Percentiles rank a stretch among this genome's conserved stretches.
Evolutionary conservation across 2,888 invertebrate species (phyloP).

Genomic region (Lasioglossum morio): DNA sequence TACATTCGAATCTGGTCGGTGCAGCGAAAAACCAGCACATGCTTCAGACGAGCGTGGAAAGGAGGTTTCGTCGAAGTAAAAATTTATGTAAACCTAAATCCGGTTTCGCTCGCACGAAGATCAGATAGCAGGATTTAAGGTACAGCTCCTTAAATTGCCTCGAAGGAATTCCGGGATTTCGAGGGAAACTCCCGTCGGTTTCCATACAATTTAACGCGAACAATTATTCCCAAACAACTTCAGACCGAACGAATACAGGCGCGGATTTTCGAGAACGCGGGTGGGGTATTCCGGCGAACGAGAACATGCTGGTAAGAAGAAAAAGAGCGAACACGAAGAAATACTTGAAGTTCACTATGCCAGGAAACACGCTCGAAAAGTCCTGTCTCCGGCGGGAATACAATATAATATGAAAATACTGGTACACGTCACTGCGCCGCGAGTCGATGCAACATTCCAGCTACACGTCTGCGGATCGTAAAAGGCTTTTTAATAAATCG

Average conservation of each 20-base stretch:
- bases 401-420: not conserved
- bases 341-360: not conserved
- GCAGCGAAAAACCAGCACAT: not conserved
- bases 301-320: not conserved
- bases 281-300: not conserved
- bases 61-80: not conserved
- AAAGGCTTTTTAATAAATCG: slow-evolving; percentile 34
- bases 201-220: slow-evolving; percentile 23
- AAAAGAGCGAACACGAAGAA: not conserved
- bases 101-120: not conserved
- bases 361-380: not conserved
- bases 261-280: not conserved
- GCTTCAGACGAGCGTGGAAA: not conserved
- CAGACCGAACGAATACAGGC: slow-evolving; percentile 7
- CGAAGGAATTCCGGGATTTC: not conserved
- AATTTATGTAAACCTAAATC: slow-evolving; percentile 1
- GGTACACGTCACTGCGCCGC: not conserved
- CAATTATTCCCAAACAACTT: slow-evolving; percentile 32
- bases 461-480: not conserved
- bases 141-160: not conserved
- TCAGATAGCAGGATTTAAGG: slow-evolving; percentile 16
- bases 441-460: not conserved
- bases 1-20: not conserved
- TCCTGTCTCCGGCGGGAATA: not conserved
- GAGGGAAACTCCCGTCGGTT: not conserved